Base-by-base conservation (phyloP, 2,797 vertebrate genomes). In the Gymnopithys bicolor region DNA sequence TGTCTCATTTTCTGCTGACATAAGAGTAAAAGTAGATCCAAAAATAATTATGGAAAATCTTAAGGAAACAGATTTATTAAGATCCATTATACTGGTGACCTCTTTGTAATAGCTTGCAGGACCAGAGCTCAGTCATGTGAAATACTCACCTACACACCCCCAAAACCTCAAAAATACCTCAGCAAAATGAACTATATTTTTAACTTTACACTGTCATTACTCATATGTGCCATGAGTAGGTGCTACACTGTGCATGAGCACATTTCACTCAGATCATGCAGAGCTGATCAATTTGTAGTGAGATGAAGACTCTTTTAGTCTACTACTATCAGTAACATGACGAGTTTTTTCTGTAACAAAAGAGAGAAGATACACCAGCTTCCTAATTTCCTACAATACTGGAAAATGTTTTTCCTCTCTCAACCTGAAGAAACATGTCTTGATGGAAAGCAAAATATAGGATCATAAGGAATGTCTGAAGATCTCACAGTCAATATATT, bases 1-100 rank as follows among this genome's bases (percentile, higher is more conserved):
- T 75, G 66, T 74, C 63, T 91, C 83, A 28, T 64, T 96, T 96
- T 95, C 87, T 95, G 91, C 91, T 96, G 95, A 91, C 55, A 64
- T 51, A 52, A 92, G 55, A 91, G 83, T 46, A 91, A 63, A 81
- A 84, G 70, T 79, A 89, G 91, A 93, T 96, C 94, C 94, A 96
- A 93, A 41, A 93, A 94, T 60, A 96, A 96, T 89, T 91, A 86
- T 22, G 73, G 92, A 94, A 97, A 95, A 86, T 53, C 66, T 91
- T 79, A 93, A 95, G 84, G 89, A 96, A 96, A 86, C 41, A 79
- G 53, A 56, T 90, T 94, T 93, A 96, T 97, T 88, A 90, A 91
- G 79, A 93, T 84, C 77, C 80, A 93, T 95, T 86, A 60, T 88
- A 41, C 45, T 89, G 46, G 56, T 6, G 33, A 80, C 71, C 78